A percentile compares a stretch with the other conserved stretches of the same genome.
phyloP scores from a whole-genome alignment of 2,888 invertebrate species.

The Trisateles emortualis region DNA sequence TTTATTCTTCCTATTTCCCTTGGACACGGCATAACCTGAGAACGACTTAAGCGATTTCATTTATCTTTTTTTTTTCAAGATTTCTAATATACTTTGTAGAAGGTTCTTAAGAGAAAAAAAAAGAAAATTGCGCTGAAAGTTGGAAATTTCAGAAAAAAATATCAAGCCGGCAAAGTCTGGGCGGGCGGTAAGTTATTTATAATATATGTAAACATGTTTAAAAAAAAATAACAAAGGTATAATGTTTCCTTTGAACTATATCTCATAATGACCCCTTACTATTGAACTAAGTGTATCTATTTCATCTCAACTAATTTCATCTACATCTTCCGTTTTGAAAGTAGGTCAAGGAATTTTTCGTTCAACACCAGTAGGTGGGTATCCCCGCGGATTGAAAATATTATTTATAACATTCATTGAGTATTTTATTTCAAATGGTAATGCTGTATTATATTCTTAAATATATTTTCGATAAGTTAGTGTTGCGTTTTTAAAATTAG shows the following conservation, averaged over 20 bases:
- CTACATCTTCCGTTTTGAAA: slow-evolving; percentile 8
- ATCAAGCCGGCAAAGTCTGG: too few relatives aligned
- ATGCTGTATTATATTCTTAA: neutral
- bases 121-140: too few relatives aligned
- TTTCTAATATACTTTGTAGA: too few relatives aligned
- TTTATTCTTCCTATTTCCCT: too few relatives aligned
- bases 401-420: neutral
- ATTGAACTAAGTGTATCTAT: neutral
- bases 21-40: too few relatives aligned
- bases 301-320: neutral
- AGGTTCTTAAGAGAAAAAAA: too few relatives aligned
- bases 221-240: neutral
- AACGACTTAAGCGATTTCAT: too few relatives aligned
- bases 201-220: neutral
- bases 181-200: neutral
- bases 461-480: neutral
- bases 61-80: too few relatives aligned
- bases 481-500: neutral
- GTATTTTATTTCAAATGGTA: neutral
- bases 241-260: slow-evolving; percentile 14
- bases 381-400: neutral
- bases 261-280: neutral
- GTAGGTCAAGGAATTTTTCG: slow-evolving; percentile 25
- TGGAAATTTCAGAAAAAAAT: too few relatives aligned
- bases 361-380: neutral